Percentiles rank a stretch among this genome's conserved stretches.
phyloP scores from a whole-genome alignment of 1,140 invertebrate species.

The Atopsyche davidsoni region DNA sequence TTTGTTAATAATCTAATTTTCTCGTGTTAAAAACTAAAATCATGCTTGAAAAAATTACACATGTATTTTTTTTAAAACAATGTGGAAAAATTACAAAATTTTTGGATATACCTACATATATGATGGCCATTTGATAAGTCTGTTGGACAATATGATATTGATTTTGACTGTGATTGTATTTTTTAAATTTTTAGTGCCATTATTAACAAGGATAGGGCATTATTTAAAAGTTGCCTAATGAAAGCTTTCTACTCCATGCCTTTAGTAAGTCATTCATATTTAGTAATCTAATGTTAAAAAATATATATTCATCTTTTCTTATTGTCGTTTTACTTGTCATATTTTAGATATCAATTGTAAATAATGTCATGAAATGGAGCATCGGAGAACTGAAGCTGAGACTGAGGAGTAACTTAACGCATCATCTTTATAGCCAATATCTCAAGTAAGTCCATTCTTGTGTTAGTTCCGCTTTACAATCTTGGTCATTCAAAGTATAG shows the following conservation, averaged over 20 bases:
- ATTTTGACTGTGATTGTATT: too few relatives aligned
- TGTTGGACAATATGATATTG: too few relatives aligned
- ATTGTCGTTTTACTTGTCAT: conserved; percentile 27
- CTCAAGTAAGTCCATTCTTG: conserved; percentile 87
- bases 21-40: too few relatives aligned
- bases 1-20: too few relatives aligned
- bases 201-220: conserved; percentile 73
- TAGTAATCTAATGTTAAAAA: conserved; percentile 19
- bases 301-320: conserved; percentile 8
- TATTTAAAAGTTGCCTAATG: conserved; percentile 70
- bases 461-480: too few relatives aligned
- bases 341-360: conserved; percentile 79
- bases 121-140: background rate
- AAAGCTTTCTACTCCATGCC: conserved; percentile 79
- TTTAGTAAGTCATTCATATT: conserved; percentile 54
- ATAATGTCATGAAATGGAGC: conserved; percentile 90
- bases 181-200: conserved; percentile 71
- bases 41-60: too few relatives aligned
- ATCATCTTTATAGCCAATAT: conserved; percentile 85
- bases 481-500: conserved; percentile 2
- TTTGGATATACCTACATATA: background rate
- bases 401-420: conserved; percentile 82
- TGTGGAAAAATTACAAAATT: background rate
- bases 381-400: conserved; percentile 88
- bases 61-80: too few relatives aligned